Evolutionary conservation across 2,113 vertebrate genomes (phyloP).

Genomic region (Pampusana beccarii): DNA sequence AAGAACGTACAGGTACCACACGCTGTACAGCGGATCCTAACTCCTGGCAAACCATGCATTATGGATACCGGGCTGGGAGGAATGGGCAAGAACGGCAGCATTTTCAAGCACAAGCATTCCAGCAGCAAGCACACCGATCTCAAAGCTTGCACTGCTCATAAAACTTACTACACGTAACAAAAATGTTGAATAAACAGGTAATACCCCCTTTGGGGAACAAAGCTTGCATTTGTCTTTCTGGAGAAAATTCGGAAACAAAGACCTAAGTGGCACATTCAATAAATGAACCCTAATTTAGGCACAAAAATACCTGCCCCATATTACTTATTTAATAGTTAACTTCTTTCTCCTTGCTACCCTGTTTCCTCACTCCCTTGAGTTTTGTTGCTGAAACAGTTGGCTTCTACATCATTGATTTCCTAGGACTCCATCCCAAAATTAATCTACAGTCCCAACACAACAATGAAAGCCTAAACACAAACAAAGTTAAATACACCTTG

Average conservation of each 20-base stretch:
- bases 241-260: not conserved
- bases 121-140: conserved; percentile 20
- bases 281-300: not conserved
- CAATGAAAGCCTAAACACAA: conserved; percentile 41
- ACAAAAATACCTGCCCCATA: not conserved
- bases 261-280: not conserved
- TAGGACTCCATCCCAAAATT: conserved; percentile 50
- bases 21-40: not conserved
- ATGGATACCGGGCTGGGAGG: conserved; percentile 31
- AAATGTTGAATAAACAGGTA: not conserved
- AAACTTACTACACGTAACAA: conserved; percentile 3
- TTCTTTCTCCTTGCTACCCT: not conserved
- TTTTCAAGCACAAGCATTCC: conserved; percentile 41
- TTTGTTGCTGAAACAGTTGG: conserved; percentile 10
- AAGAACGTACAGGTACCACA: not conserved
- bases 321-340: not conserved
- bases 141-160: not conserved
- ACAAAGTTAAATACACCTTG: conserved; percentile 21
- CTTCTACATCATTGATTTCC: conserved; percentile 52
- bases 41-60: conserved; percentile 44
- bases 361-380: not conserved
- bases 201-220: not conserved
- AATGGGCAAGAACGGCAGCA: conserved; percentile 25
- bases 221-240: not conserved
- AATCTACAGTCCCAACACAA: conserved; percentile 6